These are phyloP conservation scores for Falco novaeseelandiae DNA, from an alignment of 2,797 vertebrate genomes.

Conservation along the genomic window DNA sequence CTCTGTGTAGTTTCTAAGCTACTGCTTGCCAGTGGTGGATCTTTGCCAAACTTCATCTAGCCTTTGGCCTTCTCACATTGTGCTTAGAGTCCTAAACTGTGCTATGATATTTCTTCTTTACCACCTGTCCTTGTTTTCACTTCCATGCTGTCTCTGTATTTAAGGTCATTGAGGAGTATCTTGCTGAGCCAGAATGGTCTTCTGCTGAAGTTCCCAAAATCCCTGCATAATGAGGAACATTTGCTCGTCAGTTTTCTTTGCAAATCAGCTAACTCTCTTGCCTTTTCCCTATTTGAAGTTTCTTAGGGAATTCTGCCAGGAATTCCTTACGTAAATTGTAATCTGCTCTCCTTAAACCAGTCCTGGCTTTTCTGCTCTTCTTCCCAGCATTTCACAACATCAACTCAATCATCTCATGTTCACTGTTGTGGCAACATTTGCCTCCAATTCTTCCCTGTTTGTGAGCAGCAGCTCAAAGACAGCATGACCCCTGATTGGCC, in stretches of 20 bases:
- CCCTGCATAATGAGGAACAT: not conserved
- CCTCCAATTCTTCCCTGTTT: not conserved
- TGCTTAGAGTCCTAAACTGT: not conserved
- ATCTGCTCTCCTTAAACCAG: not conserved
- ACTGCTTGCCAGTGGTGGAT: not conserved
- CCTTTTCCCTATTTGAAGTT: not conserved
- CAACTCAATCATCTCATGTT: not conserved
- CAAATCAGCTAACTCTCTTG: not conserved
- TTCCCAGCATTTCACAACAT: not conserved
- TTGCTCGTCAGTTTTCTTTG: not conserved
- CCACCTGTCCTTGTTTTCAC: not conserved
- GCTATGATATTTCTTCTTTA: not conserved
- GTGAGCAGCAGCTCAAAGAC: not conserved
- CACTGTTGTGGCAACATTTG: not conserved
- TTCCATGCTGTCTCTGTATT: not conserved
- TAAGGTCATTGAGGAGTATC: not conserved
- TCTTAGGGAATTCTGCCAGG: not conserved
- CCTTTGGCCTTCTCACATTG: not conserved
- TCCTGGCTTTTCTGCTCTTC: not conserved
- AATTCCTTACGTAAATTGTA: not conserved
- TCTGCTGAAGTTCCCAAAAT: not conserved
- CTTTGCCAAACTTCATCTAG: not conserved
- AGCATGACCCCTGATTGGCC: fast-evolving
- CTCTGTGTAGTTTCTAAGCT: not conserved
- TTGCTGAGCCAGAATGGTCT: not conserved